Evolutionary conservation across 2,888 invertebrate genomes (phyloP), one percentile per base, ranked within the genome.

Genomic region (Rhagonycha fulva): DNA sequence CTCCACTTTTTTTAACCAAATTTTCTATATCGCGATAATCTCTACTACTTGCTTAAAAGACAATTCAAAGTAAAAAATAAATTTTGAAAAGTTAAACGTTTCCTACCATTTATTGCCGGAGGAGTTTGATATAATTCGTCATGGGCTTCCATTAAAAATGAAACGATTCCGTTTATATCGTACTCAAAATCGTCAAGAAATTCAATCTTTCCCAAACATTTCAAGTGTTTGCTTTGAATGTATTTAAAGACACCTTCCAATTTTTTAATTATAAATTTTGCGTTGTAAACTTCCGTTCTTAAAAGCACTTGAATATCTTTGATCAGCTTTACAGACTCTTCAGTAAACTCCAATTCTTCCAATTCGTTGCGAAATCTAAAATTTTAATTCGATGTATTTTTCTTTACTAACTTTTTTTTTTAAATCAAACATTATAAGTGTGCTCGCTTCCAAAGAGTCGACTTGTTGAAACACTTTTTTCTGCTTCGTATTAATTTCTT

Each of bases 271-370:
- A 71, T 68, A 5, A 75, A 77, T 75, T 83, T 79, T 9, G 80
- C 62, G 4, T 74, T 71, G 24, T 77, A 78, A 1, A 82, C 82
- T 73, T 81, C 78, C 4, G 75, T 74, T 67, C 72, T 80, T 4
- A 85, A 74, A 14, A 78, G 75, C 7, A 60, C 71, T 71, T 81
- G 82, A 0, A 84, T 68, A 19, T 76, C 71, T 78, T 80, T 80
- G 1, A 83, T 78, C 63, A 71, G 78, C 61, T 76, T 77, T 7
- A 80, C 74, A 1, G 77, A 67, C 23, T 74, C 73, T 76, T 85
- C 84, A 14, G 79, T 80, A 61, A 78, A 80, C 47, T 82, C 81
- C 47, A 75, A 61, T 72, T 77, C 77, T 72, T 77, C 67, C 14
- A 75, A 32, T 9, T 28, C 30, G 3, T 14, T 14, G 10, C n/a